Evolutionary conservation across 2,888 invertebrate genomes (phyloP).

Genomic region (Tachina fera): DNA sequence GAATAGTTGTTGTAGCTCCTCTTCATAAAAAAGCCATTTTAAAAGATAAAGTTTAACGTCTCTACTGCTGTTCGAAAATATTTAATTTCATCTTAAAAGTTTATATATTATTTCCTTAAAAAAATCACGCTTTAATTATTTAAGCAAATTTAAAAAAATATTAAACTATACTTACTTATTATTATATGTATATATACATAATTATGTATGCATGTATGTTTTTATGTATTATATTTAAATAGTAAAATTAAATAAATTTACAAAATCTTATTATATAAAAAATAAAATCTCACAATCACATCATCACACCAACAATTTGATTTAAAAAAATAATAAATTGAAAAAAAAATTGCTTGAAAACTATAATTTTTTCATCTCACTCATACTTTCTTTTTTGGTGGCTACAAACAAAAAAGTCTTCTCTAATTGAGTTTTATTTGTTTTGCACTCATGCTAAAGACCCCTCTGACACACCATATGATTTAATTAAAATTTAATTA

Average conservation of each 20-base stretch:
- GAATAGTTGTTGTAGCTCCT: too few species aligned
- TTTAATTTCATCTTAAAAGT: neutral
- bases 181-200: neutral
- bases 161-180: constrained; percentile 15
- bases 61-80: constrained; percentile 20
- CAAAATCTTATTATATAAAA: constrained; percentile 24
- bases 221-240: too few species aligned
- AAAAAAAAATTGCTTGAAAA: neutral
- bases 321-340: neutral
- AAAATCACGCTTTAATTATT: constrained; percentile 46
- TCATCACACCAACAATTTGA: constrained; percentile 9
- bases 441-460: constrained; percentile 21
- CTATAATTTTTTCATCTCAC: constrained; percentile 43
- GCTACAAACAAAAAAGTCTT: neutral
- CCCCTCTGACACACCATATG: constrained; percentile 26
- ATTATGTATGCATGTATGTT: too few species aligned
- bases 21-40: too few species aligned
- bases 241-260: constrained; percentile 44
- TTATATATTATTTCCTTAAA: neutral
- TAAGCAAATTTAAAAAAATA: constrained; percentile 44
- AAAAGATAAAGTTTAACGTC: neutral
- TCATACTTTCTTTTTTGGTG: constrained; percentile 11
- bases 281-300: constrained; percentile 21
- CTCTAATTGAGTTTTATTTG: neutral
- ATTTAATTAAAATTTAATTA: constrained; percentile 63